Conservation (phyloP, 2,797 vertebrate genomes). For the Eulemur albifrons region DNA sequence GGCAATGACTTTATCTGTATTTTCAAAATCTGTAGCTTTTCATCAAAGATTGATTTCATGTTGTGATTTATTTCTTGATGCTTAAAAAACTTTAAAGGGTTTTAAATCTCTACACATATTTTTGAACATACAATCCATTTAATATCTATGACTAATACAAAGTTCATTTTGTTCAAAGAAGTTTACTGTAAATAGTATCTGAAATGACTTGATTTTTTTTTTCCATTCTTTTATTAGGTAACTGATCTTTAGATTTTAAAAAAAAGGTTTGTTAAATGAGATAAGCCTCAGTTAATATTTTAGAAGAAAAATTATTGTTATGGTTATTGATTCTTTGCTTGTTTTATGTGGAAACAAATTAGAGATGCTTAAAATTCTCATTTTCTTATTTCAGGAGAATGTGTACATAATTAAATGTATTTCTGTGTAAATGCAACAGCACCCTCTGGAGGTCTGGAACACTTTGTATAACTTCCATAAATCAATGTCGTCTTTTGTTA, state of each 20-base stretch:
- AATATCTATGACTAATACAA: conserved; percentile 1
- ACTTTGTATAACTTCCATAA: conserved; percentile 66
- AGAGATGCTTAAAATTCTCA: conserved; percentile 57
- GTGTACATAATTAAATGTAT: conserved; percentile 53
- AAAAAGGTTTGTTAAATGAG: conserved; percentile 17
- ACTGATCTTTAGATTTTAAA: conserved; percentile 1
- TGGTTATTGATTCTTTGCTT: conserved; percentile 48
- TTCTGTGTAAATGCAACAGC: conserved; percentile 82
- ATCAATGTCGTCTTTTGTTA: conserved; percentile 73
- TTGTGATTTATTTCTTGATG: conserved; percentile 16
- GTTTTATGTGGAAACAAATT: conserved; percentile 60
- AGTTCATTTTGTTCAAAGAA: conserved; percentile 46
- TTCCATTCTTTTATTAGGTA: conserved; percentile 25
- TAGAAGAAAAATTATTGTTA: conserved; percentile 46
- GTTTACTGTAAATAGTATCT: conserved; percentile 27
- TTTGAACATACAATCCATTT: conserved; percentile 27
- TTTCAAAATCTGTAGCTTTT: conserved; percentile 39
- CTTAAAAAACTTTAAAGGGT: background rate
- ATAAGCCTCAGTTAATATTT: conserved; percentile 41
- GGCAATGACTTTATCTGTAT: background rate
- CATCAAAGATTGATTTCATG: background rate
- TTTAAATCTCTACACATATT: background rate
- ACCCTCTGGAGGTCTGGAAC: conserved; percentile 81
- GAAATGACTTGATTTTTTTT: background rate
- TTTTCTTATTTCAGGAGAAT: conserved; percentile 55